Evolutionary conservation across 1,140 invertebrate genomes (phyloP), one percentile per base, ranked within the genome.

Genomic region (Hypothenemus hampei): DNA sequence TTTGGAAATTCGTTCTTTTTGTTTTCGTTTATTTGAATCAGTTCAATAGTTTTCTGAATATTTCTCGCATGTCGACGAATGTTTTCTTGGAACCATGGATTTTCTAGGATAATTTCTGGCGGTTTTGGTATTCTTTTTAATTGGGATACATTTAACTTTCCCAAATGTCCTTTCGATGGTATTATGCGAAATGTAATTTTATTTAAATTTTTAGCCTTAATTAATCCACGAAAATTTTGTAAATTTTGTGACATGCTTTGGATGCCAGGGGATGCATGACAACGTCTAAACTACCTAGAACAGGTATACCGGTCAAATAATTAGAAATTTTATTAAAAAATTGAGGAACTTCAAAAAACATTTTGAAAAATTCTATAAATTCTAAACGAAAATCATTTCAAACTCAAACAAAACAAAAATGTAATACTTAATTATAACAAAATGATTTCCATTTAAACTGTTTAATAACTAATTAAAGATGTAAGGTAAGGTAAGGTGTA

Each of bases 1-100:
- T 39, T 26, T 15, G 48, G 48, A 41, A 50, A 50, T 6, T 50
- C 5, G 15, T 50, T 50, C 3, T 8, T n/a, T 39, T 24, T 37
- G 5, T 39, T 31, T 10, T 16, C 21, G 10, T 39, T 22, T n/a
- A n/a, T 18, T 22, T 40, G 33, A 15, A 21, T 16, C 3, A n/a
- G 4, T 11, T 1, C 11, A 16, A 50, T 50, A 40, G 10, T n/a
- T 20, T 18, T 50, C 21, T 50, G 10, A 15, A 50, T 26, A n/a
- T 22, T 22, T 18, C 16, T 50, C 15, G 33, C 19, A 10, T 50
- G 1, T 26, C 35, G 6, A 3, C 48, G 15, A 40, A 41, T 21
- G 11, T 40, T 20, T 23, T 50, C 48, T 8, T 40, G 48, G 15
- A 8, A 24, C 4, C 10, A 6, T 6, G 36, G 35, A 40, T 50